Conservation (phyloP, 1,140 invertebrate species). For the Pogonognathellus flavescens region DNA sequence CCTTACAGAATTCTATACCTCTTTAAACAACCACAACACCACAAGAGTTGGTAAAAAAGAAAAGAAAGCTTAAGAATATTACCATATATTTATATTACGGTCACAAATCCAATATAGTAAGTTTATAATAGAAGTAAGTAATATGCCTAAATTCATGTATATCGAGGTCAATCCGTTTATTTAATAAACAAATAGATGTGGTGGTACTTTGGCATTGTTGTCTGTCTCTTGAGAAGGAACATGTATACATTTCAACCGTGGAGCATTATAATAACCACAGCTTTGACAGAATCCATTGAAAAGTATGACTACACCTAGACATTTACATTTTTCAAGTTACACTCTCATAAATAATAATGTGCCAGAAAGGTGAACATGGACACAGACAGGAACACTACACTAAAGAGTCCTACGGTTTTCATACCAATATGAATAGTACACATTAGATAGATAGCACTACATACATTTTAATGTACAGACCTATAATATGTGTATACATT, state of each 20-base stretch:
- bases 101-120: neutral
- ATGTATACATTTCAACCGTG: neutral
- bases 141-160: neutral
- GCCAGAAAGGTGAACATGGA: slow-evolving; percentile 45
- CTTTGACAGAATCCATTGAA: slow-evolving; percentile 36
- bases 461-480: neutral
- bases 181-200: slow-evolving; percentile 10
- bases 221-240: neutral
- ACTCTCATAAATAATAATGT: slow-evolving; percentile 49
- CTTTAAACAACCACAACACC: no score
- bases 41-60: no score
- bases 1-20: no score
- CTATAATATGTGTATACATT: neutral
- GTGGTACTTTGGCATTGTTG: neutral
- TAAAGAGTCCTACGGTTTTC: neutral
- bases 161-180: slow-evolving; percentile 24
- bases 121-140: no score
- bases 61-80: neutral
- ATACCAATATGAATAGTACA: slow-evolving; percentile 1
- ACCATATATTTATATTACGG: no score
- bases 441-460: no score
- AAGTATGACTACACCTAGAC: slow-evolving; percentile 26
- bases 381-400: neutral
- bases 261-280: slow-evolving; percentile 2
- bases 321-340: slow-evolving; percentile 38